These are phyloP conservation scores for Odontophorus gujanensis DNA, from an alignment of 2,113 vertebrate genomes.

Conservation along the genomic window DNA sequence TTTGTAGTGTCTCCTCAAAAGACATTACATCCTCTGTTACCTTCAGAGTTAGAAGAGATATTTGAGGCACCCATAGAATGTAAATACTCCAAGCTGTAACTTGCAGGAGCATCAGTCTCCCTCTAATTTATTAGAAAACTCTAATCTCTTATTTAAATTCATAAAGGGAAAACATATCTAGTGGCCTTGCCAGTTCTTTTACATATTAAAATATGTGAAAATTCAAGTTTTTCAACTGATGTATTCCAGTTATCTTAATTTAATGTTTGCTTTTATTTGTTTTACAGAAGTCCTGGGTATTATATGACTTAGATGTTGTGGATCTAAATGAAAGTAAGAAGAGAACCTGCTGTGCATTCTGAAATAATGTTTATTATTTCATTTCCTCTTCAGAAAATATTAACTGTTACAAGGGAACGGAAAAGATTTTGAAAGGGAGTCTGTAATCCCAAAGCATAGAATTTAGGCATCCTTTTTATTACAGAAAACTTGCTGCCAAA, in stretches of 20 bases:
- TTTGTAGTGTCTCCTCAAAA: background rate
- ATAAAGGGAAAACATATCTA: background rate
- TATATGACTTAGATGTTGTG: constrained; percentile 62
- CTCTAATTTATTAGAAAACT: background rate
- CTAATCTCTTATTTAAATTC: background rate
- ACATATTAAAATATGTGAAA: background rate
- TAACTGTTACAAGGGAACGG: background rate
- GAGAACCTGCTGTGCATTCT: constrained; percentile 68
- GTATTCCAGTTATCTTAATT: constrained; percentile 3
- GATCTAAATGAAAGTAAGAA: constrained; percentile 54
- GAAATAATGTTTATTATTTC: background rate
- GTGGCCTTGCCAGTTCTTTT: background rate
- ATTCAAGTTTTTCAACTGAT: background rate
- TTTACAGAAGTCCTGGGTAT: constrained; percentile 61
- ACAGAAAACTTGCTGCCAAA: background rate
- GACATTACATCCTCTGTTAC: background rate
- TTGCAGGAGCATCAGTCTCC: background rate
- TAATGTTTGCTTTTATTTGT: constrained; percentile 28
- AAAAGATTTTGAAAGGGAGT: background rate
- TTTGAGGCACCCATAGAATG: background rate
- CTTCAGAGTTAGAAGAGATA: background rate
- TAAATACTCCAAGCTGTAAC: background rate
- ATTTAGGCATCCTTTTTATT: background rate
- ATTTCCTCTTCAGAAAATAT: constrained; percentile 8
- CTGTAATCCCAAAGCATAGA: background rate